Evolutionary conservation across 2,888 invertebrate genomes (phyloP), one percentile per base, ranked within the genome.

Genomic region (Ichneumoninae sp.): DNA sequence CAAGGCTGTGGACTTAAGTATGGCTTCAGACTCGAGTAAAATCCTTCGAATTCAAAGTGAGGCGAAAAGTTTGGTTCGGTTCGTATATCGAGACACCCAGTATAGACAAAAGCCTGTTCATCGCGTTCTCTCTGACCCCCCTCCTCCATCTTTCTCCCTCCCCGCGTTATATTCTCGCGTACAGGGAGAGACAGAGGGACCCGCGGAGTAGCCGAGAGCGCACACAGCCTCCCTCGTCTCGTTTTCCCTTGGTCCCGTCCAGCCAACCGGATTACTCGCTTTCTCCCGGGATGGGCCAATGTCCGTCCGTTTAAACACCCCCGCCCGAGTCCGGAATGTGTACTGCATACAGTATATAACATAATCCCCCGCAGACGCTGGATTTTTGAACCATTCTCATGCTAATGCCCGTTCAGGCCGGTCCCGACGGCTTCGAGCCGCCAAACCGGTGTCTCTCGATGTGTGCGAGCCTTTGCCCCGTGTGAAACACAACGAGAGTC

Each of bases 381-480:
- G 76, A 88, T 90, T 90, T 91, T 91, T 88, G 86, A 90, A 88
- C 87, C 87, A 90, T 90, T 91, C 90, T 92, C 89, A 91, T 90
- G 90, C 86, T 89, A 91, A 91, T 90, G 84, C 85, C 57, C 65
- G 82, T 77, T 80, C 78, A 68, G 82, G 78, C 81, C 66, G 81
- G 83, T 82, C 83, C 60, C 81, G 65, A 40, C 40, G 60, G 26
- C 66, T 74, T 47, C 72, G 72, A 74, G 80, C 50, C 60, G 74
- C 50, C 60, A 82, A 84, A 84, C 81, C 84, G 84, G 81, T 84
- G 84, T 83, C 66, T 66, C 75, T 69, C 66, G 65, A 77, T 62
- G 80, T 72, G 72, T 69, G 78, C 44, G 72, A 77, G 62, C 30
- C 79, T 72, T 72, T 57, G 65, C 72, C 74, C 60, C 57, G 70